Evolutionary conservation across 2,888 invertebrate species (phyloP).

Genomic region (Anodontia alba): DNA sequence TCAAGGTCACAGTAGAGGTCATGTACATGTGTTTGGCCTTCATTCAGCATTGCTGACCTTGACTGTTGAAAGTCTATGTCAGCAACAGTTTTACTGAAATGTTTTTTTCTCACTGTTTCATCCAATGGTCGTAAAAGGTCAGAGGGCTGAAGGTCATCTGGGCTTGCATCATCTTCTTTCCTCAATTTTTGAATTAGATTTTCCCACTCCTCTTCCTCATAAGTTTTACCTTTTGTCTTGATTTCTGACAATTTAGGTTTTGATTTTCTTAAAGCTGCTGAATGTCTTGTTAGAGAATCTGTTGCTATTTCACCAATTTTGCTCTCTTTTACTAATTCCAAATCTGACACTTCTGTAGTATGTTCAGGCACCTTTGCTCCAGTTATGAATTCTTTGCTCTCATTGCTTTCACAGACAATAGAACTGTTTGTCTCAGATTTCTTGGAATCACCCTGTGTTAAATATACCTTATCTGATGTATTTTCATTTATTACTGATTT

Average conservation of each 20-base stretch:
- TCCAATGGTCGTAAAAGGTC: conserved; percentile 49
- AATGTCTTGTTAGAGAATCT: not conserved
- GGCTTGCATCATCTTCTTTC: conserved; percentile 52
- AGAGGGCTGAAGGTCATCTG: conserved; percentile 58
- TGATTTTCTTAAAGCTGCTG: not conserved
- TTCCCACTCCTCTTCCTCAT: conserved; percentile 59
- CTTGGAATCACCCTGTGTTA: not conserved
- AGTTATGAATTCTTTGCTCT: not conserved
- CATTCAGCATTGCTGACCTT: not conserved
- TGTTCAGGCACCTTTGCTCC: not conserved
- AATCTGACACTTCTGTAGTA: not conserved
- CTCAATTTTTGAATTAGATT: conserved; percentile 50
- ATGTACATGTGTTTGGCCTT: not conserved
- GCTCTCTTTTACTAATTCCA: not conserved
- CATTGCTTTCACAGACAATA: not conserved
- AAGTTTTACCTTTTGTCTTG: conserved; percentile 23
- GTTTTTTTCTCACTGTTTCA: conserved; percentile 17
- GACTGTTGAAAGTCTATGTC: too few relatives aligned
- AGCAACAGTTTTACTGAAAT: not conserved
- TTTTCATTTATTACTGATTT: not conserved
- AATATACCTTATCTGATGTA: not conserved
- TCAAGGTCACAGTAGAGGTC: not conserved
- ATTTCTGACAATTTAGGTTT: conserved; percentile 1
- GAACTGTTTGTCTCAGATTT: too few relatives aligned
- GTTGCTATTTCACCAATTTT: not conserved